These are phyloP conservation scores for Drosophila vallismaia DNA, from an alignment of 2,888 invertebrate species.

Conservation along the genomic window DNA sequence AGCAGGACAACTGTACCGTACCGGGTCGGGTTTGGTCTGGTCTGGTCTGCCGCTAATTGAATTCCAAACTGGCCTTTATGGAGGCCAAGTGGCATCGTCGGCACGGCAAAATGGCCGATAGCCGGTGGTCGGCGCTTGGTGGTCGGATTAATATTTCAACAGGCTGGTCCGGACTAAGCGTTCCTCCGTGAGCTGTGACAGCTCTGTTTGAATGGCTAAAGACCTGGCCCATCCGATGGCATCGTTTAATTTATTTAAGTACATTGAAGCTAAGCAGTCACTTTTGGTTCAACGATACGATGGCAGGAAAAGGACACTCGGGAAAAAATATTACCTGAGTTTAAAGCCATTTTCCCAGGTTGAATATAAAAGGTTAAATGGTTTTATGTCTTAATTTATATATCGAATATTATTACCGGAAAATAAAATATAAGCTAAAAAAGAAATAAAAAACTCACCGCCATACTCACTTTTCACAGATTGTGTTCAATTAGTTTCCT, in stretches of 20 bases:
- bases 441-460: neutral
- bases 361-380: neutral
- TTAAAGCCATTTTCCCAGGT: neutral
- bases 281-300: constrained; percentile 36
- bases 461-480: neutral
- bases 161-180: constrained; percentile 52
- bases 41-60: constrained; percentile 59
- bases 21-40: neutral
- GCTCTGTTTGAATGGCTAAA: constrained; percentile 29
- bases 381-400: neutral
- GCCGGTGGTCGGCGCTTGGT: neutral
- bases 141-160: constrained; percentile 59
- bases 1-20: constrained; percentile 9
- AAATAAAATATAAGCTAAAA: neutral
- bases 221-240: constrained; percentile 35
- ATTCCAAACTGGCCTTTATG: constrained; percentile 57
- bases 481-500: neutral
- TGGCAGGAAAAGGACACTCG: constrained; percentile 2
- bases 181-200: constrained; percentile 48
- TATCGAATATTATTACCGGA: no score
- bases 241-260: constrained; percentile 54
- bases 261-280: constrained; percentile 49
- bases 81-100: constrained; percentile 10
- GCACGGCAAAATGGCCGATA: constrained; percentile 1
- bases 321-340: neutral